These are phyloP conservation scores for Caenorhabditis remanei DNA, from an alignment of 1,140 invertebrate genomes.

Conservation along the genomic window DNA sequence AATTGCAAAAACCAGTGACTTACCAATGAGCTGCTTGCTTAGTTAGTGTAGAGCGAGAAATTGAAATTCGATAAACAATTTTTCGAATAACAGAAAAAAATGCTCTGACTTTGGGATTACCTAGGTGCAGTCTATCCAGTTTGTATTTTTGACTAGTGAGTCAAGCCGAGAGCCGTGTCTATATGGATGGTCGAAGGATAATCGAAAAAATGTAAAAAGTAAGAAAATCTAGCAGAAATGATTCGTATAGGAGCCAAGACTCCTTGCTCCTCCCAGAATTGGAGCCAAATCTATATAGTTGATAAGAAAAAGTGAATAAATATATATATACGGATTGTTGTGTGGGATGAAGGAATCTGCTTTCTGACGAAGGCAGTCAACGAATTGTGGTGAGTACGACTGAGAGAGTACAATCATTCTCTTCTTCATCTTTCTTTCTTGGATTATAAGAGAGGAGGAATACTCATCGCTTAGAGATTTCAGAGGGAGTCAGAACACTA, in stretches of 20 bases:
- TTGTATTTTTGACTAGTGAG: too few species aligned
- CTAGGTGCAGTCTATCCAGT: too few species aligned
- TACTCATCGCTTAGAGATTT: neutral
- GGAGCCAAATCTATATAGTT: conserved; percentile 1
- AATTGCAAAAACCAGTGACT: too few species aligned
- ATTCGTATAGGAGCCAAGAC: neutral
- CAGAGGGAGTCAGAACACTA: neutral
- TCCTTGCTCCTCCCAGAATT: neutral
- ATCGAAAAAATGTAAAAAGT: neutral
- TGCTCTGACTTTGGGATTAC: too few species aligned
- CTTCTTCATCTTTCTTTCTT: conserved; percentile 3
- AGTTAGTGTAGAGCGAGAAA: too few species aligned
- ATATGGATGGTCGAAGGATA: too few species aligned
- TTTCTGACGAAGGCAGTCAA: neutral
- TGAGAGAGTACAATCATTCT: conserved; percentile 20
- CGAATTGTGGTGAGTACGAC: neutral
- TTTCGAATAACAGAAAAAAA: too few species aligned
- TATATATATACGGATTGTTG: neutral
- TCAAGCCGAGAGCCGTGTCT: too few species aligned
- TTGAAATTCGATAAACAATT: too few species aligned
- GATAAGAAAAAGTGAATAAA: neutral
- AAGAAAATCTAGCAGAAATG: neutral
- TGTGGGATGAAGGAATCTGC: neutral
- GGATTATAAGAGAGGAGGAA: neutral
- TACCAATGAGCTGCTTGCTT: too few species aligned